These are phyloP conservation scores for Drosophila obscura DNA, from an alignment of 1,140 invertebrate species.

Conservation along the genomic window DNA sequence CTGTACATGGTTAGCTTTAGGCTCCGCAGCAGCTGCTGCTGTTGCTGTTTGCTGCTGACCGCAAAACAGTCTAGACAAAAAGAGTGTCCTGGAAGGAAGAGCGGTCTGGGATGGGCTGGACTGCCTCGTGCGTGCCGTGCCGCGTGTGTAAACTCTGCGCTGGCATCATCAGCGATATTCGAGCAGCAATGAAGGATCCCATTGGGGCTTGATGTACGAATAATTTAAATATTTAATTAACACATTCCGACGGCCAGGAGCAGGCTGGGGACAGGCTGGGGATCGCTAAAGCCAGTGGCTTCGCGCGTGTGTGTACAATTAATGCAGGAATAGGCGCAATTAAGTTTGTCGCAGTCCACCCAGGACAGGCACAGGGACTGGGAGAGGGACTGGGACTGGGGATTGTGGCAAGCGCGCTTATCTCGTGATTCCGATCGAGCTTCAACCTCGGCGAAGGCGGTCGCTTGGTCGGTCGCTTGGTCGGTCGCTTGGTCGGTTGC, in stretches of 20 bases:
- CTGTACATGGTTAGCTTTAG: conserved; percentile 3
- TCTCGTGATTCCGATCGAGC: conserved; percentile 82
- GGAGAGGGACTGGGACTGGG: not conserved
- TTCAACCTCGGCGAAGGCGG: conserved; percentile 47
- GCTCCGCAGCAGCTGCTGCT: conserved; percentile 8
- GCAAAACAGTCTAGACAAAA: conserved; percentile 64
- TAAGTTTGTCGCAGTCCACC: conserved; percentile 71
- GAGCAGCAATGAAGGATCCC: conserved; percentile 49
- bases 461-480: no score
- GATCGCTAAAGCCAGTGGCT: conserved; percentile 44
- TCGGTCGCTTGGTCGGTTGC: no score
- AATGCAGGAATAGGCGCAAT: conserved; percentile 82
- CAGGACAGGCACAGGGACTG: no score
- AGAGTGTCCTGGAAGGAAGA: conserved; percentile 37
- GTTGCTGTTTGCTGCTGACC: conserved; percentile 33
- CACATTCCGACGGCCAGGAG: conserved; percentile 64
- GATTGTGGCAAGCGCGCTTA: conserved; percentile 53
- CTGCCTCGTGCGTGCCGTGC: conserved; percentile 29
- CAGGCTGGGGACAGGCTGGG: not conserved
- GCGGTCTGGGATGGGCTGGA: conserved; percentile 7
- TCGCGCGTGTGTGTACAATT: conserved; percentile 80
- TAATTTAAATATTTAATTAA: conserved; percentile 82
- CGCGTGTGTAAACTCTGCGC: conserved; percentile 6
- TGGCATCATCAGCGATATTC: conserved; percentile 25
- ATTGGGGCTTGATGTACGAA: conserved; percentile 37